Evolutionary conservation across 2,797 vertebrate species (phyloP).

Genomic region (Nannoperca australis): DNA sequence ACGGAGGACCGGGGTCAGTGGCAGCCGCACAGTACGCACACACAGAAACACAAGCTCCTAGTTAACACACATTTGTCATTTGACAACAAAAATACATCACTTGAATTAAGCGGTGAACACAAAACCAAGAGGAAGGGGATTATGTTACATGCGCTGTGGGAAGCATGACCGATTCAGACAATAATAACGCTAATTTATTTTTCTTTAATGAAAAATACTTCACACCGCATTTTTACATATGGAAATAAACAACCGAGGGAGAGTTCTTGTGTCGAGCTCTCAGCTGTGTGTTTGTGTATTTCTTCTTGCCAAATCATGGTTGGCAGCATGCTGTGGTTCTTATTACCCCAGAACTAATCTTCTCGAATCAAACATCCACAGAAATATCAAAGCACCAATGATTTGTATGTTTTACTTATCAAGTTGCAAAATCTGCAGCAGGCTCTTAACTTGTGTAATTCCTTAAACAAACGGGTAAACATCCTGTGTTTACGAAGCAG

Average conservation of each 20-base stretch:
- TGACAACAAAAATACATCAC: conserved; percentile 81
- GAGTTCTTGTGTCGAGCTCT: conserved; percentile 54
- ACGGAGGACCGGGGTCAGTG: conserved; percentile 60
- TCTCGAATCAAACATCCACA: conserved; percentile 71
- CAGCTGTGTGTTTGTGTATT: conserved; percentile 73
- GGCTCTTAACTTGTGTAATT: conserved; percentile 60
- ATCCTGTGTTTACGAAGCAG: conserved; percentile 70
- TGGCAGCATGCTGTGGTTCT: conserved; percentile 62
- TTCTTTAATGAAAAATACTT: conserved; percentile 84
- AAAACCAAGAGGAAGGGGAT: conserved; percentile 74
- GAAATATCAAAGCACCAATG: conserved; percentile 68
- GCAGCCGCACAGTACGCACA: conserved; percentile 29
- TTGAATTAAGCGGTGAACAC: conserved; percentile 71
- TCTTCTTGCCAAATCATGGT: conserved; percentile 64
- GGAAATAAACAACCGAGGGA: conserved; percentile 75
- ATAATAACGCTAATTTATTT: conserved; percentile 82
- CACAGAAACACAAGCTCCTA: conserved; percentile 45
- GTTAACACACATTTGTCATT: conserved; percentile 79
- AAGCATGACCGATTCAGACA: conserved; percentile 78
- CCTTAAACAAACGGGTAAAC: conserved; percentile 72
- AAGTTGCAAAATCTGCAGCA: conserved; percentile 72
- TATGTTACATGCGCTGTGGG: conserved; percentile 64
- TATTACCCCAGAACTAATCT: conserved; percentile 73
- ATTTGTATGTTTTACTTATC: conserved; percentile 76
- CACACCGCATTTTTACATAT: conserved; percentile 72